A percentile compares a stretch with the other conserved stretches of the same genome.
phyloP scores from a whole-genome alignment of 2,113 vertebrate genomes.

The Pycnonotus jocosus region DNA sequence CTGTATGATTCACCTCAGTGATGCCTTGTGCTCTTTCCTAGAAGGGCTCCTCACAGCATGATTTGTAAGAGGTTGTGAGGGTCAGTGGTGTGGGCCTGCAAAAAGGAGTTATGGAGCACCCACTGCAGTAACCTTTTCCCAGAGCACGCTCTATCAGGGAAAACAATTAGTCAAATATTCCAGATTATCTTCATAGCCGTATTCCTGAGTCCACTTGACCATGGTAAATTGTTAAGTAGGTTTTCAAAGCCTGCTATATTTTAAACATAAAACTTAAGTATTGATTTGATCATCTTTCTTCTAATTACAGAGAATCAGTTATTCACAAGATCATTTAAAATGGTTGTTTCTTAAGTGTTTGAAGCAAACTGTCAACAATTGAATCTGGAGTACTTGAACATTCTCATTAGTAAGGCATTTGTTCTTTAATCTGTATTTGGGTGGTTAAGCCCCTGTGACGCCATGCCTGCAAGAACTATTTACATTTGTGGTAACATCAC shows the following conservation, averaged over 20 bases:
- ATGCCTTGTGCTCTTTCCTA: not conserved
- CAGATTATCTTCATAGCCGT: not conserved
- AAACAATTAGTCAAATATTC: not conserved
- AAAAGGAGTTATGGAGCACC: not conserved
- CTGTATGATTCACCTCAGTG: not conserved
- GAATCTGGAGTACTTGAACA: not conserved
- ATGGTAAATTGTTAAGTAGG: not conserved
- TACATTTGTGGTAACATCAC: not conserved
- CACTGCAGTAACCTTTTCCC: not conserved
- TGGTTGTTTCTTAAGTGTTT: not conserved
- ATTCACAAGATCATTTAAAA: not conserved
- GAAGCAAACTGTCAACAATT: not conserved
- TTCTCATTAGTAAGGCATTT: not conserved
- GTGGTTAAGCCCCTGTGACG: not conserved
- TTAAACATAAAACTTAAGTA: not conserved
- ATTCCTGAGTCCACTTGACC: not conserved
- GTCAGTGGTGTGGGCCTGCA: not conserved
- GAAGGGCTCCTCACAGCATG: not conserved
- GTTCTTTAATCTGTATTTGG: not conserved
- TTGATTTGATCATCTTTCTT: not conserved
- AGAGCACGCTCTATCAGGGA: not conserved
- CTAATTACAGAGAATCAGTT: not conserved
- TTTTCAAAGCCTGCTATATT: not conserved
- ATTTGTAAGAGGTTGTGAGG: not conserved
- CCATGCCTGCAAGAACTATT: not conserved